phyloP scores from a whole-genome alignment of 2,797 vertebrate genomes.

The Cottoperca gobio region DNA sequence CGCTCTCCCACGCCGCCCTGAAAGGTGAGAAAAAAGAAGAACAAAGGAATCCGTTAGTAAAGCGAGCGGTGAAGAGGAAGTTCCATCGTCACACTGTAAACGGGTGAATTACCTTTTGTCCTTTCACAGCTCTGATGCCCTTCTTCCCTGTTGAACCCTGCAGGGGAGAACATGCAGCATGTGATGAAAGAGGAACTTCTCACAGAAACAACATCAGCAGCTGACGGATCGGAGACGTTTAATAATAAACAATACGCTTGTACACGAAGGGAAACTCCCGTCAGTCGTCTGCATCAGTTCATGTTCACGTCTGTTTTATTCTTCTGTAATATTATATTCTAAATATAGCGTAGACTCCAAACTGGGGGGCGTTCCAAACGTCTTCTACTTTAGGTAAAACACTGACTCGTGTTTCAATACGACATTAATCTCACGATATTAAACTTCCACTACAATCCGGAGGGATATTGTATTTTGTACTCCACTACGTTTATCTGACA shows the following conservation, averaged over 20 bases:
- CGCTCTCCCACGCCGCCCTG: constrained; percentile 76
- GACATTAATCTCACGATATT: too few species aligned
- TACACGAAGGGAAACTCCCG: neutral
- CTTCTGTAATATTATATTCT: too few species aligned
- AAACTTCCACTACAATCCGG: too few species aligned
- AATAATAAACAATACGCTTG: neutral
- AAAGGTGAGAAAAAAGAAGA: constrained; percentile 23
- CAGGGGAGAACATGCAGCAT: neutral
- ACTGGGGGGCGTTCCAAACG: too few species aligned
- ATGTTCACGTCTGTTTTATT: too few species aligned
- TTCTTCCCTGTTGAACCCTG: constrained; percentile 79
- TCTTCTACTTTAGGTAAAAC: too few species aligned
- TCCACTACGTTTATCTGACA: too few species aligned
- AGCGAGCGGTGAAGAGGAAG: constrained; percentile 48
- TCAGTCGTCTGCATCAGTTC: too few species aligned
- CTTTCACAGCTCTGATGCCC: constrained; percentile 77
- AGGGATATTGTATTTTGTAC: too few species aligned
- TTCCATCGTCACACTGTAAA: constrained; percentile 16
- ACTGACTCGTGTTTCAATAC: too few species aligned
- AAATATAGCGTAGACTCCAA: too few species aligned
- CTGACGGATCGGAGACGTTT: neutral
- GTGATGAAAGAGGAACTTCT: constrained; percentile 11
- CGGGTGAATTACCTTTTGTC: constrained; percentile 75
- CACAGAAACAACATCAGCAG: neutral
- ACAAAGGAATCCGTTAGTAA: neutral